Base-by-base conservation (phyloP, 2,888 invertebrate genomes). In the Lasioglossum figueresi region DNA sequence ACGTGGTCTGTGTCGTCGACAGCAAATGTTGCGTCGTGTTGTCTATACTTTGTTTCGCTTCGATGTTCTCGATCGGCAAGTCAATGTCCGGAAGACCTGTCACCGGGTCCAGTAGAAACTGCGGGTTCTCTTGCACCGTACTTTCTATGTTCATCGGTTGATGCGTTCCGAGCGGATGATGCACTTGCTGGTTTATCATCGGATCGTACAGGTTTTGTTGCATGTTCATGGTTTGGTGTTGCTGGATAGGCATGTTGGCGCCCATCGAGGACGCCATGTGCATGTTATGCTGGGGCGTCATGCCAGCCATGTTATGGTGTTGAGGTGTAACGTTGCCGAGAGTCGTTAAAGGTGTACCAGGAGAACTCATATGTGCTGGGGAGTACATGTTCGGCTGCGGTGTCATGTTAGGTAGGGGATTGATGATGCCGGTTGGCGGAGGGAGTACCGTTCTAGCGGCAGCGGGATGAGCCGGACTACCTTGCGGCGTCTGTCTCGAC, bases 401-500 rank as follows among this genome's bases (percentile, higher is more conserved):
- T 76, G 92, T 92, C 27, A 93, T 88, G 45, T 91, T 91, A 6
- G 94, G 89, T 12, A 94, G 68, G 63, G 91, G 92, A 85, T 93
- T 94, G 43, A 96, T 94, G 43, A 96, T 94, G 56, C 88, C 89
- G 27, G 88, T 87, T 8, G 91, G 91, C 66, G 96, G 94, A 12
- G 93, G 93, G 70, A 93, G 91, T 74, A 94, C 92, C 12, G 93
- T 93, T 45, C 94, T 91, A 37, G 95, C 93, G 94, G 96, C 92
- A 94, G 96, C 93, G 93, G 96, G 93, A 95, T 96, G 95, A 95
- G 95, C 95, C 59, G 95, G 95, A 89, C 95, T 95, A 80, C 95
- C 95, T 88, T 95, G 96, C 78, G 96, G 95, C 82, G 95, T 95
- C 88, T 95, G 95, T 71, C 96, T 95, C 59, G 96, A 95, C 79